phyloP scores from a whole-genome alignment of 2,113 vertebrate species.

The Oncorhynchus kisutch region DNA sequence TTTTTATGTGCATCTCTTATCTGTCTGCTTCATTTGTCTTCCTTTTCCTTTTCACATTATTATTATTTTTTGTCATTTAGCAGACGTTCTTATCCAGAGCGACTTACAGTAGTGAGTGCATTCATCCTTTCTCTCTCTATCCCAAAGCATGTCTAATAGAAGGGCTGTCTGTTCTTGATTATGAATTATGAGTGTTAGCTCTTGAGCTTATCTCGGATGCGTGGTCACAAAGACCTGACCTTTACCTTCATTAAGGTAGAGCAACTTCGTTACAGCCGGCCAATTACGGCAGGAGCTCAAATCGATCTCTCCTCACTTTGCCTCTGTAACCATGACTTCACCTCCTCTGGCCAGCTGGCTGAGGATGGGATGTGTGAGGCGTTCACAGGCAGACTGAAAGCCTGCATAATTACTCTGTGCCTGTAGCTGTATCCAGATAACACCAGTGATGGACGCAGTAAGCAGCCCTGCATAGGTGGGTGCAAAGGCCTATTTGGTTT shows the following conservation, averaged over 20 bases:
- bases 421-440: slow-evolving; percentile 44
- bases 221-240: slow-evolving; percentile 45
- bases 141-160: background rate
- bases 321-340: slow-evolving; percentile 4
- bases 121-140: background rate
- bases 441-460: slow-evolving; percentile 18
- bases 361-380: slow-evolving; percentile 42
- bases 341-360: slow-evolving; percentile 19
- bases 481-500: slow-evolving; percentile 1
- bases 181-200: slow-evolving; percentile 17
- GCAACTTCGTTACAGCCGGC: slow-evolving; percentile 30
- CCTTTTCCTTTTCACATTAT: background rate
- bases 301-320: slow-evolving; percentile 54
- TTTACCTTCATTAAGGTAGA: slow-evolving; percentile 49
- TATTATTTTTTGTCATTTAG: no score
- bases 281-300: slow-evolving; percentile 50
- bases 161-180: slow-evolving; percentile 16
- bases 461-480: slow-evolving; percentile 23
- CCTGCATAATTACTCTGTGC: slow-evolving; percentile 45
- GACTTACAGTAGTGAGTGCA: no score
- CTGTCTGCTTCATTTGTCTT: background rate
- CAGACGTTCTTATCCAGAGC: no score
- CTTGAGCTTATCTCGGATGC: background rate
- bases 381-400: slow-evolving; percentile 52
- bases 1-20: background rate